Evolutionary conservation across 2,797 vertebrate genomes (phyloP).

Genomic region (Anguilla marmorata): DNA sequence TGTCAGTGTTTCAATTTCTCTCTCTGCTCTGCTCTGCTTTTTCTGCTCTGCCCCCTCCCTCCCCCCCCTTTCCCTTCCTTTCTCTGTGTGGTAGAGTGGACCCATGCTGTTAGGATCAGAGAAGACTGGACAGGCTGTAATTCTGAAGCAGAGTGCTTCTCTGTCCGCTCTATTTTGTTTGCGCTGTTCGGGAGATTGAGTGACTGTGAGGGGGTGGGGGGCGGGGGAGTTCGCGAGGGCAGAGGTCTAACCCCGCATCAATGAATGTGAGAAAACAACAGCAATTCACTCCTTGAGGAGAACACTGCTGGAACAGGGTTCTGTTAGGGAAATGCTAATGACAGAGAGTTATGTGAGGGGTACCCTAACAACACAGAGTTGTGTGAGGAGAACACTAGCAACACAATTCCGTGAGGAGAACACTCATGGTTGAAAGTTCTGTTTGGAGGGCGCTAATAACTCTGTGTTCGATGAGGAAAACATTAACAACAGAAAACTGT

Average conservation of each 20-base stretch:
- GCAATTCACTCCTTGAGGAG: background rate
- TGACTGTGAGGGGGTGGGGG: background rate
- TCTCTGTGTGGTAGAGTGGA: background rate
- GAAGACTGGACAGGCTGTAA: background rate
- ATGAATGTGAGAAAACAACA: constrained; percentile 8
- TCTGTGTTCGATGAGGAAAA: background rate
- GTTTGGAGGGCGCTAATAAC: background rate
- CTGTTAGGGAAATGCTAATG: background rate
- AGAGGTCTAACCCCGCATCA: background rate
- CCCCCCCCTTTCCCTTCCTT: background rate
- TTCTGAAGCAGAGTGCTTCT: background rate
- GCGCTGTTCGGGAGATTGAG: background rate
- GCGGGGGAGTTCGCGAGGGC: background rate
- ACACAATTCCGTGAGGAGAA: background rate
- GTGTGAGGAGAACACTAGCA: background rate
- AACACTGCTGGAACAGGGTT: background rate
- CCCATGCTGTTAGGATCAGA: background rate
- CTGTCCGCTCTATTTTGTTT: background rate
- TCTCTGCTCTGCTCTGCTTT: constrained; percentile 27
- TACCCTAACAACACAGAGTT: background rate
- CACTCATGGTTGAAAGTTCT: background rate
- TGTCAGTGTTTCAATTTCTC: constrained; percentile 37
- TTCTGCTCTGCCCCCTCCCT: background rate
- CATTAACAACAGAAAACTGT: background rate
- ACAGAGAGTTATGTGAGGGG: background rate